Conservation (phyloP, 2,113 vertebrate species). For the Vulpes lagopus region DNA sequence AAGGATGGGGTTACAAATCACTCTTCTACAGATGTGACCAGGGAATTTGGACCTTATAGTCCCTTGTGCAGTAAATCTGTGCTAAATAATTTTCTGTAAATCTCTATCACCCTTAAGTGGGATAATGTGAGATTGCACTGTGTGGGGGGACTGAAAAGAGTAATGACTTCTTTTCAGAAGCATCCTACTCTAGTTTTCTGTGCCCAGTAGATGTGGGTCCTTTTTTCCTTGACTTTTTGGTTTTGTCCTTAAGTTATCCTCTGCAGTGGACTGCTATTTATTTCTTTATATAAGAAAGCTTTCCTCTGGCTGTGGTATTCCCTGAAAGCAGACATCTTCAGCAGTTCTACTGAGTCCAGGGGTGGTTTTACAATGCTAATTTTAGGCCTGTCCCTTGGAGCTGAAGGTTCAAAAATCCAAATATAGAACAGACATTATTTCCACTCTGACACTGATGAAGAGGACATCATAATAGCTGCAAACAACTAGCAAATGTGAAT, state of each 20-base stretch:
- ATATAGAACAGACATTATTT: constrained; percentile 52
- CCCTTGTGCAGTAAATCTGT: neutral
- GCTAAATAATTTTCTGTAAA: neutral
- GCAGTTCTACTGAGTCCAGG: neutral
- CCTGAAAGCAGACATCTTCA: neutral
- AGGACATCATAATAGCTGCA: neutral
- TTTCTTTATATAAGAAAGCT: constrained; percentile 3
- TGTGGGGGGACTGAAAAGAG: neutral
- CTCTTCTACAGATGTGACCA: neutral
- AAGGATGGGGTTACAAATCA: neutral
- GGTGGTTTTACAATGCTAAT: constrained; percentile 58
- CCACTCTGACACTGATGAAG: neutral
- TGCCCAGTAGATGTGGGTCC: neutral
- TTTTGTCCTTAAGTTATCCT: constrained; percentile 3
- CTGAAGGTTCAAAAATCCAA: constrained; percentile 46
- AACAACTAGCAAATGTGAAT: neutral
- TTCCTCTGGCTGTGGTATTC: neutral
- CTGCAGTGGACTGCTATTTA: neutral
- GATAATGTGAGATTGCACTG: neutral
- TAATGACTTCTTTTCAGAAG: neutral
- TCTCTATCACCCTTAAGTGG: neutral
- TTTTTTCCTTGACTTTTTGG: neutral
- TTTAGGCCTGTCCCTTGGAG: constrained; percentile 40
- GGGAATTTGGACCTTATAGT: neutral
- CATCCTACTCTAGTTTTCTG: neutral